Conservation (phyloP, 2,113 vertebrate species). For the Columba janthina region DNA sequence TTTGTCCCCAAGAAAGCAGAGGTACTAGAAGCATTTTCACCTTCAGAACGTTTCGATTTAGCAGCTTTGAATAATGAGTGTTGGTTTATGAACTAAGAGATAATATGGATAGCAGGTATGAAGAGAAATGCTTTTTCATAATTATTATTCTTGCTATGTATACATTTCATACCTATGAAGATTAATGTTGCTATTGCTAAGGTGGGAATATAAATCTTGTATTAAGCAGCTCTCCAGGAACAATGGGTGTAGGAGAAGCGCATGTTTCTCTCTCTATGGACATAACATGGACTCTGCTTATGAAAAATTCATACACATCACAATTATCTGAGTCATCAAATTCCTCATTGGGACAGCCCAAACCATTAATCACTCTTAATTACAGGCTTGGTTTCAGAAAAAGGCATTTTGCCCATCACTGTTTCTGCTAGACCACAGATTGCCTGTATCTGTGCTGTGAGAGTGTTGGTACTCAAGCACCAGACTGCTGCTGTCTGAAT, state of each 20-base stretch:
- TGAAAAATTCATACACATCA: background rate
- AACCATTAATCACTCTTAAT: background rate
- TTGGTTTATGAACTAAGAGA: background rate
- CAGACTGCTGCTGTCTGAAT: background rate
- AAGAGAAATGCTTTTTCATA: background rate
- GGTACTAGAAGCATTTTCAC: background rate
- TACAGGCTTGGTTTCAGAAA: background rate
- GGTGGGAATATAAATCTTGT: background rate
- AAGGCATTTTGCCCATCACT: background rate
- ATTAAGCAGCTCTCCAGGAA: background rate
- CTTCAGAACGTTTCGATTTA: background rate
- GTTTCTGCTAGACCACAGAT: background rate
- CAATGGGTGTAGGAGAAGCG: background rate
- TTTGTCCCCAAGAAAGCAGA: background rate
- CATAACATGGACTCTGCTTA: background rate
- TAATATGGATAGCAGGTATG: background rate
- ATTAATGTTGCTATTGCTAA: background rate
- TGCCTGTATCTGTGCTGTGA: background rate
- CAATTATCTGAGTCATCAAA: background rate
- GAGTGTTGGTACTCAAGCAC: background rate
- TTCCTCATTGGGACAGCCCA: background rate
- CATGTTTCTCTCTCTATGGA: background rate
- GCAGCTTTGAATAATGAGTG: background rate
- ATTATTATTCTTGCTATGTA: background rate
- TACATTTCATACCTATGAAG: background rate